phyloP scores from a whole-genome alignment of 2,797 vertebrate genomes.

The Scyliorhinus canicula region DNA sequence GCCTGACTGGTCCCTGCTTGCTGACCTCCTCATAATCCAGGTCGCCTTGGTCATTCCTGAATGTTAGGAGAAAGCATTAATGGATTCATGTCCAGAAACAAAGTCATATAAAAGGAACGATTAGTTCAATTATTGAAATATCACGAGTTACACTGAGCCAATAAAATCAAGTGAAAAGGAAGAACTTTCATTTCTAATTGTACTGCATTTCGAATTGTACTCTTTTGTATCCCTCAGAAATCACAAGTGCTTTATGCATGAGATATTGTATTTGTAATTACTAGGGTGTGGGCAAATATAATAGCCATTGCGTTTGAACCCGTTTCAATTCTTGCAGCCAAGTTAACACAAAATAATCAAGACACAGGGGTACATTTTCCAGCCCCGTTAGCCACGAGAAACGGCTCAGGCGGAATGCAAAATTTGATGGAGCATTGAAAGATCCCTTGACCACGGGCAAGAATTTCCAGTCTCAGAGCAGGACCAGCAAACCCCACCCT shows the following conservation, averaged over 20 bases:
- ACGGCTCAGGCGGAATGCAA: no score
- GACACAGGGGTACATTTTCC: background rate
- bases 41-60: slow-evolving; percentile 37
- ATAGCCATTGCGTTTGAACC: background rate
- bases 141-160: background rate
- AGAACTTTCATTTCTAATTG: slow-evolving; percentile 7
- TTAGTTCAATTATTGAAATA: background rate
- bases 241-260: background rate
- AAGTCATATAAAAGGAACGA: background rate
- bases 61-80: slow-evolving; percentile 40
- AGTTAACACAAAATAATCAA: background rate
- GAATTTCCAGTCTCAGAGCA: no score
- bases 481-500: no score
- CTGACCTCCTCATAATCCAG: slow-evolving; percentile 29
- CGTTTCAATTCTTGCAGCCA: background rate
- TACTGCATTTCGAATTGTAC: background rate
- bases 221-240: background rate
- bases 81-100: background rate
- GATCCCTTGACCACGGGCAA: no score
- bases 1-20: slow-evolving; percentile 26
- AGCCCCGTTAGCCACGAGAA: no score
- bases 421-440: no score
- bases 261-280: background rate
- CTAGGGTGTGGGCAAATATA: background rate
- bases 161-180: background rate